Evolutionary conservation across 23 tunicate species (phyloP), one percentile per base, ranked within the genome.

Genomic region (Diplosoma virens): DNA sequence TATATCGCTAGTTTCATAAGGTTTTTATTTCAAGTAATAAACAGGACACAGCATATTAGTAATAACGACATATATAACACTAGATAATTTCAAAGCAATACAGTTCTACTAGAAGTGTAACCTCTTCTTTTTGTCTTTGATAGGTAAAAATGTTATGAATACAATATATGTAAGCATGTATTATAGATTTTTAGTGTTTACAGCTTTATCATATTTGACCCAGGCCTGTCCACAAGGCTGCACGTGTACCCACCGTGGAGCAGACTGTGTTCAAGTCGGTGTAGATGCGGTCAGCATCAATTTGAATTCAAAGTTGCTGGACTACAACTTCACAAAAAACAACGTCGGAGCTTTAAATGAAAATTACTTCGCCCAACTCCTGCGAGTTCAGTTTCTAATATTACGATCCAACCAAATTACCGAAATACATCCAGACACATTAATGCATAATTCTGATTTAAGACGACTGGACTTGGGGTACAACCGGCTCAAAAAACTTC

Each of bases 391-490:
- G 5, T 68, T 33, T 41, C 21, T 76, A 29, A 16, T 17, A 1
- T 22, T 76, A 7, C 17, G 17, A 5, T n/a, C 25, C 70, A 76
- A 76, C 70, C 33, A 37, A 22, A 59, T 76, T 1, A 76, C 81
- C 4, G 36, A 36, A 14, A 30, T 76, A 22, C 32, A 29, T 3
- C 33, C 33, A 6, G 60, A 30, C 35, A 59, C 34, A 2, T 76
- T 76, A 59, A 29, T 23, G 24, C 41, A 59, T 14, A 76, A 76
- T 36, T 55, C 55, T 1, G 33, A 33, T 0, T 58, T 76, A 30
- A 58, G 21, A 1, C 22, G 24, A 33, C 34, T 76, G 6, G 37
- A 76, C 34, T 59, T 76, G 11, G 17, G 47, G 5, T 1, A 59
- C 31, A 76, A 76, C 25, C 26, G 18, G 29, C 30, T 76, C 4